Percentiles rank a stretch among this genome's conserved stretches.
Evolutionary conservation across 2,888 invertebrate genomes (phyloP).

Genomic region (Standfussiana lucernea): DNA sequence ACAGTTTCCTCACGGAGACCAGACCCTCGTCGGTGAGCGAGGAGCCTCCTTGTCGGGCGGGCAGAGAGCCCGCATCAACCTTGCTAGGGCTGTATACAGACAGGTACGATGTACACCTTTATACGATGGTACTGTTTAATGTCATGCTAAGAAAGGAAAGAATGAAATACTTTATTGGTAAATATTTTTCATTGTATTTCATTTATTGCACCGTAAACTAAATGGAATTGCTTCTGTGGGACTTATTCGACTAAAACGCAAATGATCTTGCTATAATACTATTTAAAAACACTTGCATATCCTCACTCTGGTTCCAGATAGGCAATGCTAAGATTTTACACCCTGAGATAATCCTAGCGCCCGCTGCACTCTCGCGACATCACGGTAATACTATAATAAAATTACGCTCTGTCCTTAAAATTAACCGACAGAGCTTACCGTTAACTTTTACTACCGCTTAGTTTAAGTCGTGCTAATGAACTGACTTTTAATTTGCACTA

Average conservation of each 20-base stretch:
- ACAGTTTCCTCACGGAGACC: slow-evolving; percentile 93
- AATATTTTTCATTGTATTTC: not conserved
- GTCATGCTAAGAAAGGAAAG: not conserved
- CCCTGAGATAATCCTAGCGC: slow-evolving; percentile 35
- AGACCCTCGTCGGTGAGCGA: slow-evolving; percentile 95
- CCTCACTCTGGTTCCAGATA: slow-evolving; percentile 12
- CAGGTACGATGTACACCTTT: slow-evolving; percentile 81
- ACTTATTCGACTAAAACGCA: slow-evolving; percentile 7
- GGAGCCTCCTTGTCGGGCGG: slow-evolving; percentile 96
- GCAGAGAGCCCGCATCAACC: slow-evolving; percentile 94
- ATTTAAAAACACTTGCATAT: slow-evolving; percentile 20
- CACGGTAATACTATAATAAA: slow-evolving; percentile 37
- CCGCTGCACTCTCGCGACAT: slow-evolving; percentile 34
- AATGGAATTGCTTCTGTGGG: not conserved
- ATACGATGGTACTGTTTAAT: not conserved
- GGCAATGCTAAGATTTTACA: slow-evolving; percentile 41
- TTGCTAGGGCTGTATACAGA: slow-evolving; percentile 93
- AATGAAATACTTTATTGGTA: not conserved
- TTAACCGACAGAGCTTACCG: slow-evolving; percentile 27
- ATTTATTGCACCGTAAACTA: not conserved
- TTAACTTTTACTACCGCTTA: slow-evolving; percentile 49
- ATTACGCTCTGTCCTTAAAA: slow-evolving; percentile 37
- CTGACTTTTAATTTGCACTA: slow-evolving; percentile 33
- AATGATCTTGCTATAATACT: slow-evolving; percentile 11
- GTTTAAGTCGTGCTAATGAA: slow-evolving; percentile 39